Base-by-base conservation (phyloP, 2,888 invertebrate species). In the Pomacea canaliculata region DNA sequence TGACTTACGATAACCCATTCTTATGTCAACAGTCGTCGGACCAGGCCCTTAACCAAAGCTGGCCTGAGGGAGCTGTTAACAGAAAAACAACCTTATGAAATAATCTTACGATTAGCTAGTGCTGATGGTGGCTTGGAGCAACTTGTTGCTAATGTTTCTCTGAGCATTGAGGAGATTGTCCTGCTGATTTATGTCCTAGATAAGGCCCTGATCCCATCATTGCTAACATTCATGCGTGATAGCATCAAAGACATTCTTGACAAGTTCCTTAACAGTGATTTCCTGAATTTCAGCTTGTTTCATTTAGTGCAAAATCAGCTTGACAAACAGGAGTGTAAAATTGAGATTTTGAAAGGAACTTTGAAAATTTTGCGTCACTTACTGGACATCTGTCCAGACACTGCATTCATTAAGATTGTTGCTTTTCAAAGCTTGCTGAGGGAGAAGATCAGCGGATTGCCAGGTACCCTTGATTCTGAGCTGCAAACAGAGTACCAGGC, bases 81-180 rank as follows among this genome's bases (percentile, higher is more conserved):
- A 5, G 16, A 56, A 10, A 27, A 46, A 68, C 23, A 68, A 5
- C 69, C 69, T 2, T n/a, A 48, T 18, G 49, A 69, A 0, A 63
- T 79, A 5, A 48, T 79, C 9, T 19, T 76, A 65, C 73, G 78
- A 16, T 49, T 79, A 49, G 76, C 62, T 12, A 27, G 70, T 37
- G 67, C 62, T 27, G 73, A 73, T 66, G 78, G 73, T 13, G 66
- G 71, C 18, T 65, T 79, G 23, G 71, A 78, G 19, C 59, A 59
- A 13, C 70, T 79, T 13, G 23, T 78, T 1, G 68, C 62, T 19
- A 63, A 76, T n/a, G 0, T 16, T 10, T 13, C 12, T 51, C 3
- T 60, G 13, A 48, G 46, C 59, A 10, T 9, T 5, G 27, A 71
- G 1, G 48, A 67, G 8, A n/a, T 72, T 18, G 10, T 5, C 16